Conservation (phyloP, 2,113 vertebrate genomes). For the Rutilus rutilus region DNA sequence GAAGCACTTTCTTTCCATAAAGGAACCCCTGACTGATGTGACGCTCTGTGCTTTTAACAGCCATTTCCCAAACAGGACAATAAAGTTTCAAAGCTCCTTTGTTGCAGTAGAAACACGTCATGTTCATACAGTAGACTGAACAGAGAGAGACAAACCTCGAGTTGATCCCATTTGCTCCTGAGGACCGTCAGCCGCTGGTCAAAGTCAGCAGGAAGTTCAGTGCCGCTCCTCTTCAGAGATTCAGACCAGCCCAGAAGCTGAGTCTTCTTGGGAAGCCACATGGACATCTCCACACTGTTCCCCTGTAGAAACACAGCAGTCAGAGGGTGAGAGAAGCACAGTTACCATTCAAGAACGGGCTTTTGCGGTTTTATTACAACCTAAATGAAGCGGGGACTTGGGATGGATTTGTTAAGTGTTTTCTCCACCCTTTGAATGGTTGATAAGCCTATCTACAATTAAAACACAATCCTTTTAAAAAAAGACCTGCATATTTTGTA, state of each 20-base stretch:
- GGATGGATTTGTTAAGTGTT: background rate
- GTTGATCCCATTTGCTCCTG: slow-evolving; percentile 90
- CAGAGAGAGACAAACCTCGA: slow-evolving; percentile 81
- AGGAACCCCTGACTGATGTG: slow-evolving; percentile 28
- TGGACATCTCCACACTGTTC: slow-evolving; percentile 89
- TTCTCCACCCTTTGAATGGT: background rate
- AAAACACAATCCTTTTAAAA: background rate
- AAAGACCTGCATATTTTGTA: background rate
- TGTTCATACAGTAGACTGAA: background rate
- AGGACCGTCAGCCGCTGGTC: slow-evolving; percentile 88
- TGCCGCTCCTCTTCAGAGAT: slow-evolving; percentile 85
- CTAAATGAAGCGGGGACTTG: background rate
- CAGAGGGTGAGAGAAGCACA: background rate
- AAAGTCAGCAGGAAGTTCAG: slow-evolving; percentile 83
- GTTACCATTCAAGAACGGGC: background rate
- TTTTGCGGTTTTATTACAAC: background rate
- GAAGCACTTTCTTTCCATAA: background rate
- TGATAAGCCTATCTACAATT: background rate
- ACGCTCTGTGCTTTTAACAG: slow-evolving; percentile 16
- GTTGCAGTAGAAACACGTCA: background rate
- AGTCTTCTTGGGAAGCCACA: slow-evolving; percentile 86
- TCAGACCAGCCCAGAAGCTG: slow-evolving; percentile 88
- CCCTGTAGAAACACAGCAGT: slow-evolving; percentile 72
- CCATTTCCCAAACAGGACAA: background rate
- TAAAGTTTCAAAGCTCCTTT: background rate